Base-by-base conservation (phyloP, 2,888 invertebrate species). In the Caenorhabditis sp. region DNA sequence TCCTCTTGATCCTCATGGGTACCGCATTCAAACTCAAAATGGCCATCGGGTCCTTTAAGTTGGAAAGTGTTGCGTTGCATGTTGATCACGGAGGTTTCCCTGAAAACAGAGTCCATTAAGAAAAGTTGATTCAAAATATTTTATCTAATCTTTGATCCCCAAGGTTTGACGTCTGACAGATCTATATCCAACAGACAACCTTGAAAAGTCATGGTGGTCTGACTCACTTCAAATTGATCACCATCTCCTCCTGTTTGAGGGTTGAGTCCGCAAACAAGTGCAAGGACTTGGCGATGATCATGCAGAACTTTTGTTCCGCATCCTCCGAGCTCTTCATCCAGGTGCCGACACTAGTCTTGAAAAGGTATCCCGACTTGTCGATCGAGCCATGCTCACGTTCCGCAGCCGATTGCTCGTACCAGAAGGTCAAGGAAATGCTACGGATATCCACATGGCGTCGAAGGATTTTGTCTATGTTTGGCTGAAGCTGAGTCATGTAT, bases 181-280 rank as follows among this genome's bases (percentile, higher is more conserved):
- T 44, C 14, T 44, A 44, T 14, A 12, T 44, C n/a, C 10, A 16
- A n/a, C n/a, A n/a, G 22, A n/a, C n/a, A n/a, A n/a, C n/a, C n/a
- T n/a, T n/a, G n/a, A n/a, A n/a, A n/a, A n/a, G n/a, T n/a, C n/a
- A n/a, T n/a, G 10, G 22, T 51, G 22, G 22, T 51, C 51, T 51
- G 19, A 31, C 82, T 58, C 12, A 86, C 86, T 74, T 85, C 68
- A 88, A 75, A 35, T 85, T 80, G 58, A 86, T 70, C 1, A 86
- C 69, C n/a, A 56, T 22, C 31, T 84, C 80, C 24, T 85, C 86
- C 14, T 68, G 69, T 35, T 89, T 89, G 84, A 89, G 90, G 0
- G 85, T 85, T 16, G 90, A 89, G 75, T 90, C 89, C 16, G 82
- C 66, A 72, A 90, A 91, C 44, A 90, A 84, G 73, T 89, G 88